A percentile compares a stretch with the other conserved stretches of the same genome.
These are phyloP conservation scores for Drosophila vallismaia DNA, from an alignment of 2,888 invertebrate species.

Conservation along the genomic window DNA sequence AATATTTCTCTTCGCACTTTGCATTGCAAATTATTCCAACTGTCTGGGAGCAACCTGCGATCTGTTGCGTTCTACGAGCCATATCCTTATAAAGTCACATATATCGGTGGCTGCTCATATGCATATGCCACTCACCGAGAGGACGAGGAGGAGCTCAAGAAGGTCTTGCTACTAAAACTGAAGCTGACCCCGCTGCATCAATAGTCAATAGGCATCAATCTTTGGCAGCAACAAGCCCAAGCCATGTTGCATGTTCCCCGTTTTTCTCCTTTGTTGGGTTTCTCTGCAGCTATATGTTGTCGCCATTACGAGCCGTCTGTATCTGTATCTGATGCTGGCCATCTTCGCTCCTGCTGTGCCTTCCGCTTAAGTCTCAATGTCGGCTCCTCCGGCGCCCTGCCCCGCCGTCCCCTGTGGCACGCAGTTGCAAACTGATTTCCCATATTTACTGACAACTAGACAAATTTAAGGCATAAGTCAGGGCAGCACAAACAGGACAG, in stretches of 20 bases:
- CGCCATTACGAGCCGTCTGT: slow-evolving; percentile 72
- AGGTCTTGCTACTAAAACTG: slow-evolving; percentile 1
- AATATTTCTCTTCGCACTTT: slow-evolving; percentile 45
- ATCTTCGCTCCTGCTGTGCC: slow-evolving; percentile 82
- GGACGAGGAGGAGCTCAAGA: not conserved
- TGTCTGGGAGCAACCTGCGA: slow-evolving; percentile 65
- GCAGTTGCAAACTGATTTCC: slow-evolving; percentile 82
- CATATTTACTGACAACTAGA: slow-evolving; percentile 84
- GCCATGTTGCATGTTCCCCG: slow-evolving; percentile 45
- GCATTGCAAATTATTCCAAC: slow-evolving; percentile 67
- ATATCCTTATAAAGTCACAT: slow-evolving; percentile 71
- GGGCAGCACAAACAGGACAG: slow-evolving; percentile 62
- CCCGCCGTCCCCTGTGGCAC: slow-evolving; percentile 59
- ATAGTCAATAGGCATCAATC: slow-evolving; percentile 70
- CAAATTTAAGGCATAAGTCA: slow-evolving; percentile 84
- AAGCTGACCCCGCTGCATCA: slow-evolving; percentile 55
- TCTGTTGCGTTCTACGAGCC: slow-evolving; percentile 48
- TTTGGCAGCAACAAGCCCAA: slow-evolving; percentile 33
- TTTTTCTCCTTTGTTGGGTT: slow-evolving; percentile 4
- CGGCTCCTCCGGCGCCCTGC: slow-evolving; percentile 50
- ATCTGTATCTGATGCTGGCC: slow-evolving; percentile 81
- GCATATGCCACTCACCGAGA: slow-evolving; percentile 52
- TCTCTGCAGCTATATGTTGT: slow-evolving; percentile 54
- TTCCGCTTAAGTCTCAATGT: slow-evolving; percentile 79
- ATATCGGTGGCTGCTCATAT: slow-evolving; percentile 57